A percentile compares a stretch with the other conserved stretches of the same genome.
Evolutionary conservation across 2,888 invertebrate species (phyloP).

Genomic region (Diploptera punctata): DNA sequence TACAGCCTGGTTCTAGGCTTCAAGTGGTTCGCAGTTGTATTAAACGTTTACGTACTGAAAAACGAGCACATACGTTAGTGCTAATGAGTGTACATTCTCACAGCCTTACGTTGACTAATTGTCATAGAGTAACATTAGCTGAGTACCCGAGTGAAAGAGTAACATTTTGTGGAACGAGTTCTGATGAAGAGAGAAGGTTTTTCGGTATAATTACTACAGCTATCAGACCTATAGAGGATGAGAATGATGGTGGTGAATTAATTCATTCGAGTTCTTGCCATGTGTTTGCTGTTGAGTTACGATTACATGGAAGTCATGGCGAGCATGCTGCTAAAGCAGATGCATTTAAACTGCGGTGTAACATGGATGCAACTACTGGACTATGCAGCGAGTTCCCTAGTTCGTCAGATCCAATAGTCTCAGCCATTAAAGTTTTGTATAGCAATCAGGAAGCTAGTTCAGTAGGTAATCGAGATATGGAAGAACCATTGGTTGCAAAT

Average conservation of each 20-base stretch:
- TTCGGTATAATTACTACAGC: constrained; percentile 93
- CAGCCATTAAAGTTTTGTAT: constrained; percentile 64
- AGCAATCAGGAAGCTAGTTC: constrained; percentile 40
- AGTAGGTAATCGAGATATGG: constrained; percentile 44
- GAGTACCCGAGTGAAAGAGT: constrained; percentile 87
- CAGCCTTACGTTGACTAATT: constrained; percentile 79
- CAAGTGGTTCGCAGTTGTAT: constrained; percentile 84
- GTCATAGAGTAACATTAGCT: constrained; percentile 79
- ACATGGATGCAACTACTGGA: constrained; percentile 53
- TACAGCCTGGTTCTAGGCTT: constrained; percentile 75
- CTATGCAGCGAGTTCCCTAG: constrained; percentile 90
- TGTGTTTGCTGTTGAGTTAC: constrained; percentile 92
- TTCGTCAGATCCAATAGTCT: constrained; percentile 71
- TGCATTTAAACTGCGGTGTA: constrained; percentile 83
- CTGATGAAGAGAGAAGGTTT: constrained; percentile 89
- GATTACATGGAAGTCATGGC: constrained; percentile 76
- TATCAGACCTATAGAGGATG: constrained; percentile 53
- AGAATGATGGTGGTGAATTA: constrained; percentile 53
- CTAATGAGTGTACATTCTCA: constrained; percentile 84
- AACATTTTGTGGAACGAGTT: constrained; percentile 87
- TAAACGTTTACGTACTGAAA: constrained; percentile 85
- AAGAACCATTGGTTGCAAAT: constrained; percentile 63
- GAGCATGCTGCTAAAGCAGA: constrained; percentile 81
- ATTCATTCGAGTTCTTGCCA: constrained; percentile 89
- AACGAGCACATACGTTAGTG: constrained; percentile 84